Evolutionary conservation across 2,888 invertebrate genomes (phyloP).

Genomic region (Stenolophus ochropezus): DNA sequence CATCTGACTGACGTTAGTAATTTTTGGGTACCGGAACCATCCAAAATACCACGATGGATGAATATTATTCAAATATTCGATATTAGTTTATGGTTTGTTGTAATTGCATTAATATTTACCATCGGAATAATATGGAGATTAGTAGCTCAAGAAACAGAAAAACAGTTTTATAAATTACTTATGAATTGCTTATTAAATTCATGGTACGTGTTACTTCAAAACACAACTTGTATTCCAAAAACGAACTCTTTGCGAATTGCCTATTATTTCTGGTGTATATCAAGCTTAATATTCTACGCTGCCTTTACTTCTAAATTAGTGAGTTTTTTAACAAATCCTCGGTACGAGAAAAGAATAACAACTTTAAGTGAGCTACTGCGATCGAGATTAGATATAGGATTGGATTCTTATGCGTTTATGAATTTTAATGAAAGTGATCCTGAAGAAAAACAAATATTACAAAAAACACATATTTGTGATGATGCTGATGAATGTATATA

Average conservation of each 20-base stretch:
- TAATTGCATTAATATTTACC: slow-evolving; percentile 69
- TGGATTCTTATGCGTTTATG: neutral
- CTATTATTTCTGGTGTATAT: slow-evolving; percentile 74
- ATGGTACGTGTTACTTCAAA: slow-evolving; percentile 71
- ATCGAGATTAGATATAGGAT: slow-evolving; percentile 71
- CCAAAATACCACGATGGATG: slow-evolving; percentile 73
- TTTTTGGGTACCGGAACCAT: slow-evolving; percentile 75
- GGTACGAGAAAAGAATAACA: slow-evolving; percentile 74
- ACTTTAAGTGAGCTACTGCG: slow-evolving; percentile 74
- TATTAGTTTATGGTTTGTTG: slow-evolving; percentile 73
- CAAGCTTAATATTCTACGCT: slow-evolving; percentile 74
- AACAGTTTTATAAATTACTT: neutral
- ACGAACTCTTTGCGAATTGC: slow-evolving; percentile 74
- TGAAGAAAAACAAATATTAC: neutral
- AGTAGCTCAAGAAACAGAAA: neutral
- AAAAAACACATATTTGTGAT: neutral
- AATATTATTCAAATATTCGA: slow-evolving; percentile 74
- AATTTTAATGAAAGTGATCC: slow-evolving; percentile 18
- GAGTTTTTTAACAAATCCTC: slow-evolving; percentile 75
- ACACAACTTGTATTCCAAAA: slow-evolving; percentile 73
- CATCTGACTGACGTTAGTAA: slow-evolving; percentile 77
- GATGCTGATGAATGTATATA: neutral
- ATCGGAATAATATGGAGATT: slow-evolving; percentile 28
- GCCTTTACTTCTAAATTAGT: slow-evolving; percentile 77
- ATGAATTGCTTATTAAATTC: slow-evolving; percentile 8